Evolutionary conservation across 2,113 vertebrate genomes (phyloP).

Genomic region (Connochaetes taurinus): DNA sequence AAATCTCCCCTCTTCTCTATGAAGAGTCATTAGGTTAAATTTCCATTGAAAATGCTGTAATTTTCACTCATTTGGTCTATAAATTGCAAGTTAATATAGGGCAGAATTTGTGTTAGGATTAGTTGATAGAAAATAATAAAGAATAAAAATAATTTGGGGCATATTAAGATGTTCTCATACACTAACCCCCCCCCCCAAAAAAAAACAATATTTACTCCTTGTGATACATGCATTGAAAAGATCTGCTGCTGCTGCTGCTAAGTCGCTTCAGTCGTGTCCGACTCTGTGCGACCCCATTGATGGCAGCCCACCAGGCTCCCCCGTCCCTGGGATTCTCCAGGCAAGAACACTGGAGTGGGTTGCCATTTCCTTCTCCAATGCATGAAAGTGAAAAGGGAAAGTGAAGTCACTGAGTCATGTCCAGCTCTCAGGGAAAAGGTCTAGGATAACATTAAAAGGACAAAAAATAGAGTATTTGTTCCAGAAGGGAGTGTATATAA

Average conservation of each 20-base stretch:
- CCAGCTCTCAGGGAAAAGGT: too few species aligned
- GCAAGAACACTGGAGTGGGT: too few species aligned
- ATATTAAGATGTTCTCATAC: neutral
- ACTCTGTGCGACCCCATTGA: too few species aligned
- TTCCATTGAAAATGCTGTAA: neutral
- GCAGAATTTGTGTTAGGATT: neutral
- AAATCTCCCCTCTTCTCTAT: neutral
- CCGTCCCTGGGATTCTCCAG: too few species aligned
- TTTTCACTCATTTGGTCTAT: neutral
- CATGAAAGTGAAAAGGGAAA: too few species aligned
- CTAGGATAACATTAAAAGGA: neutral
- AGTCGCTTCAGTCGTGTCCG: too few species aligned
- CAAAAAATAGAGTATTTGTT: neutral
- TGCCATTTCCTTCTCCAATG: too few species aligned
- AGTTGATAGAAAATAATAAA: neutral
- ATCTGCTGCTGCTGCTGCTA: neutral
- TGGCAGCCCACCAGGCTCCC: too few species aligned
- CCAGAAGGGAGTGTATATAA: neutral
- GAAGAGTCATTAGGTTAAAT: neutral
- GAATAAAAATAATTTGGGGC: neutral
- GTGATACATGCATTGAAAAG: neutral
- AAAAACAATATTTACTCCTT: neutral
- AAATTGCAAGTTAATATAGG: neutral
- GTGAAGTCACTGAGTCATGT: too few species aligned
- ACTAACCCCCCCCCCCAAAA: accelerated